Evolutionary conservation across 2,113 vertebrate genomes (phyloP).

Genomic region (Mormoops blainvillei): DNA sequence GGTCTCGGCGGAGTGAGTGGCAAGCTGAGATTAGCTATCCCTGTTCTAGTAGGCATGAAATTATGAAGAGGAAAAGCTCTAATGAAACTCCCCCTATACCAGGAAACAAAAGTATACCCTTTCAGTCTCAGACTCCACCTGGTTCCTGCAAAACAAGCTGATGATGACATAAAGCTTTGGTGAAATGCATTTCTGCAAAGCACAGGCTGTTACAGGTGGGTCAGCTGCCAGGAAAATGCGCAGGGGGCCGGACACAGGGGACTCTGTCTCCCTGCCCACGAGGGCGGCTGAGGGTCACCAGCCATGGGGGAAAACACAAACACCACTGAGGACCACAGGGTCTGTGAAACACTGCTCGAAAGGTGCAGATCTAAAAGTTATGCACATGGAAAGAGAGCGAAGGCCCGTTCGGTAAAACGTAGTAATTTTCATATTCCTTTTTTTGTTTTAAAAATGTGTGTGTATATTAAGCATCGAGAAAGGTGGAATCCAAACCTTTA

Average conservation of each 20-base stretch:
- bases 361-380: neutral
- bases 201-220: neutral
- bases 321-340: neutral
- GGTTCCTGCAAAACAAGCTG: conserved; percentile 61
- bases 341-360: neutral
- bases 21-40: neutral
- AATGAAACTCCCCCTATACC: neutral
- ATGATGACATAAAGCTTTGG: neutral
- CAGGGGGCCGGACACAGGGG: neutral
- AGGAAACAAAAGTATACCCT: conserved; percentile 35
- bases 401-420: neutral
- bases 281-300: neutral
- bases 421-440: neutral
- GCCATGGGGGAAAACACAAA: neutral
- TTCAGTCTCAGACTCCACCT: neutral
- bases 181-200: neutral
- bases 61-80: conserved; percentile 56
- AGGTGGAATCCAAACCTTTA: neutral
- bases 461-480: neutral
- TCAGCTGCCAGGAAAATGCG: neutral
- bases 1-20: neutral
- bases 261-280: neutral
- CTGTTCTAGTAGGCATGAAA: neutral
- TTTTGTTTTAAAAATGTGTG: neutral
- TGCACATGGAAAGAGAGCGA: rapidly evolving